Base-by-base conservation (phyloP, 2,888 invertebrate genomes). In the Epsilonema sp. region DNA sequence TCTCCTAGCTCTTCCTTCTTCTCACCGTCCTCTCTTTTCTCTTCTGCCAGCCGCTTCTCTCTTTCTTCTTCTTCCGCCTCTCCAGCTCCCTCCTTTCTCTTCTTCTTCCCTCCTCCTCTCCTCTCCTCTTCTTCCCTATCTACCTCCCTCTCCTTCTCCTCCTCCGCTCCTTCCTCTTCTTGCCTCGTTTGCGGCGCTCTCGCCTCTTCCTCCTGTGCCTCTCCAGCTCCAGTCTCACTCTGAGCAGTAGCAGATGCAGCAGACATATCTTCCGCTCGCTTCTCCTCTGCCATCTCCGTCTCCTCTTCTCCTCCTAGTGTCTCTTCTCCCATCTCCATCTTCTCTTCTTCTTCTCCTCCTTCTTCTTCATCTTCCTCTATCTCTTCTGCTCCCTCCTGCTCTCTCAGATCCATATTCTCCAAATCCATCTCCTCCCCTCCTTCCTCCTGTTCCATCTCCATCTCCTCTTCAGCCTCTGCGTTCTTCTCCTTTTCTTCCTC, bases 301-400 rank as follows among this genome's bases (percentile, higher is more conserved):
- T 25, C 52, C 13, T 67, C 26, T 60, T 63, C 42, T 45, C 59
- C 69, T 26, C 44, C n/a, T n/a, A n/a, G n/a, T n/a, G n/a, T n/a
- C 37, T 19, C 49, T 41, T 20, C 19, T 20, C 2, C 59, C 56
- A n/a, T 55, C 44, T 68, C 65, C 50, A 68, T 37, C 26, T 53
- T 64, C 41, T 66, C 61, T 20, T 66, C 63, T 1, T 73, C 72
- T 39, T 73, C 73, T 48, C 75, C 72, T 1, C 68, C 70, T 41
- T 65, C 70, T 1, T 71, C 65, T 0, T 72, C 69, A 39, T 73
- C 70, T 51, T 72, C 66, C 45, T 65, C 70, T 1, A 71, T 70
- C 1, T 71, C 71, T 54, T 71, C 71, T 50, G 65, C 66, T 25
- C 66, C 61, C n/a, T 61, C 63, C 43, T 68, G 67, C 26, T 61